Conservation (phyloP, 2,797 vertebrate genomes). For the Amphiprion clarkii region DNA sequence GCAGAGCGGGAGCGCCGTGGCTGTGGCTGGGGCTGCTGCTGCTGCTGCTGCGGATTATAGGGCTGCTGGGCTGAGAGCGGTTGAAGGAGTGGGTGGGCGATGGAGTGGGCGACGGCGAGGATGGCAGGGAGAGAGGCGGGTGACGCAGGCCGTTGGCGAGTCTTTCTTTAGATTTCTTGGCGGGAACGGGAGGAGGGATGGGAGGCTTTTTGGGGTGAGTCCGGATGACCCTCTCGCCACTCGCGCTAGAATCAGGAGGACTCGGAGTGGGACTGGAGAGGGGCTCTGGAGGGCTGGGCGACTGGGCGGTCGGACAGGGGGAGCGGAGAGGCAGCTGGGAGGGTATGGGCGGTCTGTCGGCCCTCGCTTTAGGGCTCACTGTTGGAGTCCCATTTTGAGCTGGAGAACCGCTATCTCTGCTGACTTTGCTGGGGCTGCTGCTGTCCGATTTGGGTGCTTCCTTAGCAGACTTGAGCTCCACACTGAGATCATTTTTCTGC, state of each 20-base stretch:
- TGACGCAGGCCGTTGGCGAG: conserved; percentile 91
- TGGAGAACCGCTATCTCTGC: conserved; percentile 37
- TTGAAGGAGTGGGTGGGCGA: conserved; percentile 76
- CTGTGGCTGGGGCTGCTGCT: conserved; percentile 51
- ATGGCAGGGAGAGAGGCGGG: conserved; percentile 79
- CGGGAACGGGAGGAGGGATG: conserved; percentile 95
- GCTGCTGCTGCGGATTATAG: conserved; percentile 61
- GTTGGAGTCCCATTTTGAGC: conserved; percentile 43
- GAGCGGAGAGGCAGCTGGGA: conserved; percentile 75
- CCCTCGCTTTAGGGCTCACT: conserved; percentile 67
- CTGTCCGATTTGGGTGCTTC: conserved; percentile 42
- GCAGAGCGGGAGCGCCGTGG: conserved; percentile 74
- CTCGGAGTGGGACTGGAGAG: conserved; percentile 73
- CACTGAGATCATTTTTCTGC: conserved; percentile 61
- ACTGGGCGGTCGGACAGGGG: conserved; percentile 40
- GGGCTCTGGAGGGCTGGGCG: conserved; percentile 50
- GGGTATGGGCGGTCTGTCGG: conserved; percentile 70
- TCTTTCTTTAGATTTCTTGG: conserved; percentile 95
- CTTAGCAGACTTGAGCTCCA: conserved; percentile 50
- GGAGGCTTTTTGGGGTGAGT: conserved; percentile 90
- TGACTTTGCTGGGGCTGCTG: conserved; percentile 52
- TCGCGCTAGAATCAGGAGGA: conserved; percentile 64
- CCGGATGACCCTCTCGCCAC: conserved; percentile 78
- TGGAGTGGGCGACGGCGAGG: conserved; percentile 74
- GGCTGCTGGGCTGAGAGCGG: conserved; percentile 77